A percentile compares a stretch with the other conserved stretches of the same genome.
phyloP scores from a whole-genome alignment of 2,888 invertebrate genomes.

The Diadegma fenestrale region DNA sequence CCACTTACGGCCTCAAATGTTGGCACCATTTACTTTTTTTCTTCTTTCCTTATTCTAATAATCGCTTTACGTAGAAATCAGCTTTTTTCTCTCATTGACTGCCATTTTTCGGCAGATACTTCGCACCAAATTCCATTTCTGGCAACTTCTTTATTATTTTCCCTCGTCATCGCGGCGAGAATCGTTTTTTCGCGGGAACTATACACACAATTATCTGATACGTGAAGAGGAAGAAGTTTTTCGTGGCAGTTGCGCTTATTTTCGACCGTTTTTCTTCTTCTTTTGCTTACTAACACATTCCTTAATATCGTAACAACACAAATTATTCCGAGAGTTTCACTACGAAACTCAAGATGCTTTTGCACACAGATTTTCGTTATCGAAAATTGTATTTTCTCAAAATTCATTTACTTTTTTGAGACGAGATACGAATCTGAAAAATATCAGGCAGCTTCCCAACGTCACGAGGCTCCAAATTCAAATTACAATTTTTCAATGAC shows the following conservation, averaged over 20 bases:
- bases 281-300: slow-evolving; percentile 25
- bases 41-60: slow-evolving; percentile 26
- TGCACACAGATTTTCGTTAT: neutral
- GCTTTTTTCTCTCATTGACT: slow-evolving; percentile 34
- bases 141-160: slow-evolving; percentile 26
- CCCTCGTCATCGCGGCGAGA: slow-evolving; percentile 22
- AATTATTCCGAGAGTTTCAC: neutral
- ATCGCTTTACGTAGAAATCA: slow-evolving; percentile 46
- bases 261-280: slow-evolving; percentile 42
- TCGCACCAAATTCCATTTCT: slow-evolving; percentile 30
- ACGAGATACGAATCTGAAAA: neutral
- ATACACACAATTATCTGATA: slow-evolving; percentile 71
- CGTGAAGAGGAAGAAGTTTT: slow-evolving; percentile 72
- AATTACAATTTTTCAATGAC: too few relatives aligned
- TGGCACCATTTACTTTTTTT: slow-evolving; percentile 77
- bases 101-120: neutral
- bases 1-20: slow-evolving; percentile 67
- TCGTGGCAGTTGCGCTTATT: slow-evolving; percentile 71
- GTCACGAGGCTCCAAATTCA: neutral
- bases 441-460: neutral
- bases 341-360: neutral
- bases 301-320: neutral
- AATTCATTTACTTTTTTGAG: neutral
- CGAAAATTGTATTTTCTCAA: neutral
- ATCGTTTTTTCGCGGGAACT: slow-evolving; percentile 54